Percentiles rank a stretch among this genome's conserved stretches.
These are phyloP conservation scores for Lasioglossum oenotherae DNA, from an alignment of 2,888 invertebrate genomes.

Conservation along the genomic window DNA sequence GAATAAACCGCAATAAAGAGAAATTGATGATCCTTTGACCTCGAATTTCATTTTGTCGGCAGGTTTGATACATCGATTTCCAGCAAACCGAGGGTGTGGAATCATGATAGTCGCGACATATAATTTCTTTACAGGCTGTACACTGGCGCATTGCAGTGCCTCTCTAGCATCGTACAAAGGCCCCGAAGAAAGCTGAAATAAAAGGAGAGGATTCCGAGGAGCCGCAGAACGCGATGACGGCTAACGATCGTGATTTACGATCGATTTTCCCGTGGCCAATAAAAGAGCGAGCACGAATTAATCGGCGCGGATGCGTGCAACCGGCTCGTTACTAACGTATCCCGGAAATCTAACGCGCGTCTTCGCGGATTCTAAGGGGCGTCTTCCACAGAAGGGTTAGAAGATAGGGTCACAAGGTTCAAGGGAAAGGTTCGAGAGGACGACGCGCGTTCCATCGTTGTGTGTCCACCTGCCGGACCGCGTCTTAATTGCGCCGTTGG, in stretches of 20 bases:
- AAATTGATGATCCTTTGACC: no score
- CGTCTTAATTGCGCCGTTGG: slow-evolving; percentile 64
- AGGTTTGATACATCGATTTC: no score
- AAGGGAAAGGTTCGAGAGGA: slow-evolving; percentile 36
- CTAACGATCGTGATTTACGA: background rate
- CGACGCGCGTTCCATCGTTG: slow-evolving; percentile 23
- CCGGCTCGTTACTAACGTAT: slow-evolving; percentile 6
- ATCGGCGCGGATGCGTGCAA: slow-evolving; percentile 7
- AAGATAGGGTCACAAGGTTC: slow-evolving; percentile 51
- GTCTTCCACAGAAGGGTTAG: slow-evolving; percentile 20
- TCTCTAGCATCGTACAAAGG: no score
- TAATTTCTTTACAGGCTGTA: no score
- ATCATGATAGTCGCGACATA: no score
- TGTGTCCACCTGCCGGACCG: slow-evolving; percentile 60
- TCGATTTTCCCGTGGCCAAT: background rate
- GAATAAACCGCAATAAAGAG: no score
- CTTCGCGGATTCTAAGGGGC: background rate
- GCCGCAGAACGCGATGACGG: background rate
- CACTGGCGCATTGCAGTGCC: no score
- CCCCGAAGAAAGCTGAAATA: no score
- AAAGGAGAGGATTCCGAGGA: background rate
- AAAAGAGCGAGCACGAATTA: background rate
- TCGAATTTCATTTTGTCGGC: no score
- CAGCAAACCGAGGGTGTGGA: no score
- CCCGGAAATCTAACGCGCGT: slow-evolving; percentile 11